Percentiles rank a stretch among this genome's conserved stretches.
phyloP scores from a whole-genome alignment of 2,888 invertebrate species.

The Drosophila antonietae region DNA sequence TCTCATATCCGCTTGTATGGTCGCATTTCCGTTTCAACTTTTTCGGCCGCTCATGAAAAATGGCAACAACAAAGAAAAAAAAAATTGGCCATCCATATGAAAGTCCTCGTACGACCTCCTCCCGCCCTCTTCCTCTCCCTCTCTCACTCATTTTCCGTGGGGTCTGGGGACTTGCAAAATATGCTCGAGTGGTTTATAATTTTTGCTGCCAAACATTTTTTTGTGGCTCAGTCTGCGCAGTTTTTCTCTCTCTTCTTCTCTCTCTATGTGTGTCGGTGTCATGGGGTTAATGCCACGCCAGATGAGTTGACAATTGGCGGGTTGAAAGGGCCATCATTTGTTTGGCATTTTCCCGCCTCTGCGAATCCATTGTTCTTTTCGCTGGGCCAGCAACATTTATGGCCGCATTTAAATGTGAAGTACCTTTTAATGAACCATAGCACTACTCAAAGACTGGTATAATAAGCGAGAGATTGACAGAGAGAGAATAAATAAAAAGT shows the following conservation, averaged over 20 bases:
- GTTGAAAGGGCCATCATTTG: constrained; percentile 66
- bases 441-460: neutral
- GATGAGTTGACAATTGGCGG: constrained; percentile 69
- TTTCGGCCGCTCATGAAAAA: constrained; percentile 62
- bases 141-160: neutral
- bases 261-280: constrained; percentile 30
- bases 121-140: neutral
- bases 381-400: constrained; percentile 51
- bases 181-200: constrained; percentile 75
- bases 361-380: constrained; percentile 26
- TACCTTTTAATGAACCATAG: constrained; percentile 59
- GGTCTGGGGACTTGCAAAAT: constrained; percentile 63
- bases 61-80: constrained; percentile 30
- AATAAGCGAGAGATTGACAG: neutral
- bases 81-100: constrained; percentile 40
- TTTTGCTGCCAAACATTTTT: constrained; percentile 69
- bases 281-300: constrained; percentile 68
- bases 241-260: constrained; percentile 10
- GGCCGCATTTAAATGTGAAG: constrained; percentile 62
- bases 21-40: constrained; percentile 79
- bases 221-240: constrained; percentile 43
- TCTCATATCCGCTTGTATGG: constrained; percentile 78
- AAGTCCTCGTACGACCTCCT: constrained; percentile 8
- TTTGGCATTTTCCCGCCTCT: constrained; percentile 53
- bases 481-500: neutral